Conservation (phyloP, 2,113 vertebrate genomes). For the Tyto alba region DNA sequence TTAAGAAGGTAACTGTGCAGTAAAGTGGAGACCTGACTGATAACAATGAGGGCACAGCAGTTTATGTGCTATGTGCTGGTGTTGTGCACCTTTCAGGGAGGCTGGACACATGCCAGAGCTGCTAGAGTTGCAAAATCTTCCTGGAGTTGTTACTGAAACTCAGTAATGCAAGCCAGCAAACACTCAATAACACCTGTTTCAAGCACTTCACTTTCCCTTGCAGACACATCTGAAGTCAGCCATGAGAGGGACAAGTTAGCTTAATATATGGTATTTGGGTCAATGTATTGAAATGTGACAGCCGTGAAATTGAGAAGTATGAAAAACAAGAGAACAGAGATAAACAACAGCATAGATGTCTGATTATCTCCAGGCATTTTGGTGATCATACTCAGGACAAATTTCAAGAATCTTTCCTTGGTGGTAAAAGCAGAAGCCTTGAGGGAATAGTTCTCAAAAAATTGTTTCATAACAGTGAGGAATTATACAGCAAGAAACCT, state of each 20-base stretch:
- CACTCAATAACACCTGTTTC: background rate
- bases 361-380: background rate
- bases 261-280: background rate
- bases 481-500: background rate
- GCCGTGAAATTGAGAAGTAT: background rate
- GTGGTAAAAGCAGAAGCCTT: background rate
- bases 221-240: background rate
- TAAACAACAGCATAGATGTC: background rate
- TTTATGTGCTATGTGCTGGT: background rate
- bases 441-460: background rate
- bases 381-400: background rate
- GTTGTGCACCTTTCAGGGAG: background rate
- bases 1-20: background rate
- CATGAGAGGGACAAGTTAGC: background rate
- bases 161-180: background rate
- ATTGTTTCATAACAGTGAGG: background rate
- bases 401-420: background rate
- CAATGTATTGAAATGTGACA: background rate
- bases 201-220: background rate
- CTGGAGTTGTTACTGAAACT: background rate
- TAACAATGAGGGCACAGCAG: background rate
- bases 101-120: background rate
- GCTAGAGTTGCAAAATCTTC: background rate
- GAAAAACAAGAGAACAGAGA: background rate
- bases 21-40: background rate